These are phyloP conservation scores for Amazona vittata DNA, from an alignment of 2,113 vertebrate species.

Conservation along the genomic window DNA sequence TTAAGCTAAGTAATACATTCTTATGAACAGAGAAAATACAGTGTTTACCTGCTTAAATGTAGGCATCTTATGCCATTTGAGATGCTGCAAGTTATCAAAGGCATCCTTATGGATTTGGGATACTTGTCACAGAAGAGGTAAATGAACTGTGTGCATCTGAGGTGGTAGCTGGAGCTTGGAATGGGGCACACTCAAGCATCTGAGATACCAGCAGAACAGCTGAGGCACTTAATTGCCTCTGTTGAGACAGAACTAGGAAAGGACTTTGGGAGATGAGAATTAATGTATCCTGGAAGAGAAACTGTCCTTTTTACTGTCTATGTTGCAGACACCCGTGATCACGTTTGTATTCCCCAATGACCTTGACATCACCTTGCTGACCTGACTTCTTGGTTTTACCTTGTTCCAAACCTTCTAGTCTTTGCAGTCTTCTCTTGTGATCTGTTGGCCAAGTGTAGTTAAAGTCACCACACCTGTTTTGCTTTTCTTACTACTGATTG, in stretches of 20 bases:
- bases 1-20: neutral
- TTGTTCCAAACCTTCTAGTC: neutral
- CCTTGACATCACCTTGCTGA: neutral
- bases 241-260: neutral
- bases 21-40: neutral
- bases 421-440: neutral
- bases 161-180: neutral
- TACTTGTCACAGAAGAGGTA: neutral
- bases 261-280: neutral
- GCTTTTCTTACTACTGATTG: neutral
- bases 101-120: neutral
- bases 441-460: neutral
- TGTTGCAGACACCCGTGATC: neutral
- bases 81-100: neutral
- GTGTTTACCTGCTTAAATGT: neutral
- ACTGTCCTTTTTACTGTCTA: neutral
- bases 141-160: neutral
- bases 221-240: neutral
- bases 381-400: neutral
- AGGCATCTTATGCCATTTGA: neutral
- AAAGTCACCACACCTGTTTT: neutral
- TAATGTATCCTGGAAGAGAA: neutral
- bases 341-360: neutral
- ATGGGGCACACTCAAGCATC: no score
- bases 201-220: neutral